Evolutionary conservation across 2,797 vertebrate species (phyloP), one percentile per base, ranked within the genome.

Genomic region (Esox lucius): DNA sequence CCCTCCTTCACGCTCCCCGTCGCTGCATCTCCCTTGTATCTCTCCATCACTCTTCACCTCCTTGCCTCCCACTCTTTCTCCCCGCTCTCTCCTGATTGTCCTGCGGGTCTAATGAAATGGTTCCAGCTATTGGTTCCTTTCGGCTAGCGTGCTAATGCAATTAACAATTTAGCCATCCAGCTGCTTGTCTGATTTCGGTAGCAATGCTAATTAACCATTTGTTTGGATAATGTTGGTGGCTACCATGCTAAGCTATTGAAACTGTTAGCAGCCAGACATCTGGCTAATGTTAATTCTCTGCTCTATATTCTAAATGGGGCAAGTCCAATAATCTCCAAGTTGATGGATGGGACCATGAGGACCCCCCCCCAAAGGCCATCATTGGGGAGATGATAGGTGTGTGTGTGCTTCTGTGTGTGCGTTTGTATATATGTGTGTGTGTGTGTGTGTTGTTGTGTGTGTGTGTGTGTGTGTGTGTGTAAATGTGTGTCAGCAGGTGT

Each of bases 401-500:
- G 48, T 72, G 48, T 48, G 76, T 80, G 77, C 74, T 46, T 67
- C 15, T 66, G 42, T 70, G 42, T 31, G 72, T 65, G 74, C 48
- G 74, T 83, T 81, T 85, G 85, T 76, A 80, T 72, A 51, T 70
- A 72, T 71, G 75, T 78, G 87, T 86, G 82, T 72, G 42, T 77
- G 61, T 72, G 49, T 75, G 69, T 73, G 61, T 72, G 67, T 70
- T 75, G 75, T 73, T 77, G 75, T 73, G 42, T 70, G 22, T 65
- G 71, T 69, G 69, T 56, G 72, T 83, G 85, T 76, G 80, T 72
- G 51, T 70, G 72, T 71, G 75, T 78, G 77, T 76, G 78, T 77
- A 72, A 76, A 73, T 42, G 48, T 5, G 81, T 86, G 87, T 84
- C 91, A 86, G 91, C 71, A 85, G 90, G 92, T 86, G 88, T 89